Percentiles rank a stretch among this genome's conserved stretches.
Conservation (phyloP, 2,113 vertebrate genomes). For the Pseudorhombus dupliciocellatus region DNA sequence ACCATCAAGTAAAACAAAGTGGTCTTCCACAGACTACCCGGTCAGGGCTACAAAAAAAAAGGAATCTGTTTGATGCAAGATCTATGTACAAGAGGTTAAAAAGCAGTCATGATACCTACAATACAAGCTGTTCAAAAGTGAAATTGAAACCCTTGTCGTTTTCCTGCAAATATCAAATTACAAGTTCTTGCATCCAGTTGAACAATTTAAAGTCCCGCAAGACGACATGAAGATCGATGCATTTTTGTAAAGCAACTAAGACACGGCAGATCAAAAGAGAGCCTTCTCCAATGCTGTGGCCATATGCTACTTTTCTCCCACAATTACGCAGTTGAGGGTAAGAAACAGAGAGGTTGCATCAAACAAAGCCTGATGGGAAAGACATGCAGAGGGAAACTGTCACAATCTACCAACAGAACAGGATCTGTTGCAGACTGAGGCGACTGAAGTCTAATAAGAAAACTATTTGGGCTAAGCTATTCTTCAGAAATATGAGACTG, state of each 20-base stretch:
- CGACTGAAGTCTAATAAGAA: background rate
- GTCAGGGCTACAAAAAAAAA: background rate
- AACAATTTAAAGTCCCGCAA: slow-evolving; percentile 4
- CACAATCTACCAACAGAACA: background rate
- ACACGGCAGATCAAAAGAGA: slow-evolving; percentile 6
- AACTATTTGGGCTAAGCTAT: background rate
- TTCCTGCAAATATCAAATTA: slow-evolving; percentile 28
- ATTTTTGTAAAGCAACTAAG: slow-evolving; percentile 12
- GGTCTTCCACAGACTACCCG: background rate
- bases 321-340: slow-evolving; percentile 10
- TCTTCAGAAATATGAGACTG: slow-evolving; percentile 2
- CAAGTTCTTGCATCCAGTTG: slow-evolving; percentile 13
- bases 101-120: slow-evolving; percentile 7
- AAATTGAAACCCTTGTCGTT: slow-evolving; percentile 36
- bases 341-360: background rate
- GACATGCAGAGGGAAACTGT: background rate
- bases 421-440: background rate
- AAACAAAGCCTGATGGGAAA: background rate
- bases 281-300: background rate
- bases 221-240: background rate
- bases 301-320: slow-evolving; percentile 35
- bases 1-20: background rate
- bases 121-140: slow-evolving; percentile 20
- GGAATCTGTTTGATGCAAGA: slow-evolving; percentile 1
- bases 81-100: slow-evolving; percentile 52